phyloP scores from a whole-genome alignment of 1,140 invertebrate genomes.

The Manduca sexta region DNA sequence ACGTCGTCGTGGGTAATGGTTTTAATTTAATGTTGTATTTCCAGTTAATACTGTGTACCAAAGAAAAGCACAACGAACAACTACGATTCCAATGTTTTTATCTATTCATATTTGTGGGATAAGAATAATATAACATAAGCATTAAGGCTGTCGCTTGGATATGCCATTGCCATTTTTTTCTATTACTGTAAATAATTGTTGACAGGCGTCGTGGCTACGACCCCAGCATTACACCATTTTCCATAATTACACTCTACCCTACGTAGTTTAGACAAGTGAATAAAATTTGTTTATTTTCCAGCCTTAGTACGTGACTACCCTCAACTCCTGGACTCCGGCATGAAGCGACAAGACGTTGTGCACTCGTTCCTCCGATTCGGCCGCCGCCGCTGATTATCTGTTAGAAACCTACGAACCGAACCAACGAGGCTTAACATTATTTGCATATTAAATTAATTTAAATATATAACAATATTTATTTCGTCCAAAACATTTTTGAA shows the following conservation, averaged over 20 bases:
- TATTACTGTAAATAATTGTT: no score
- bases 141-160: no score
- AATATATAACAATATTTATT: slow-evolving; percentile 27
- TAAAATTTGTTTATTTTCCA: slow-evolving; percentile 15
- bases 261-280: neutral
- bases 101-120: no score
- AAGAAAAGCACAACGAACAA: no score
- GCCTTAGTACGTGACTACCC: slow-evolving; percentile 68
- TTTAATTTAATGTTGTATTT: no score
- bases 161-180: no score
- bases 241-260: neutral
- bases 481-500: slow-evolving; percentile 61
- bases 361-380: slow-evolving; percentile 88
- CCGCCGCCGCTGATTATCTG: slow-evolving; percentile 72
- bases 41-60: no score
- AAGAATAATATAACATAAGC: no score
- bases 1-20: no score
- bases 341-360: slow-evolving; percentile 86
- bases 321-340: slow-evolving; percentile 74
- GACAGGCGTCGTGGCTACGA: no score
- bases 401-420: slow-evolving; percentile 18
- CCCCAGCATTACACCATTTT: neutral
- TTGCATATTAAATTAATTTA: slow-evolving; percentile 12
- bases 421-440: slow-evolving; percentile 16
- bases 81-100: no score